phyloP scores from a whole-genome alignment of 2,113 vertebrate genomes.

The Protobothrops mucrosquamatus region DNA sequence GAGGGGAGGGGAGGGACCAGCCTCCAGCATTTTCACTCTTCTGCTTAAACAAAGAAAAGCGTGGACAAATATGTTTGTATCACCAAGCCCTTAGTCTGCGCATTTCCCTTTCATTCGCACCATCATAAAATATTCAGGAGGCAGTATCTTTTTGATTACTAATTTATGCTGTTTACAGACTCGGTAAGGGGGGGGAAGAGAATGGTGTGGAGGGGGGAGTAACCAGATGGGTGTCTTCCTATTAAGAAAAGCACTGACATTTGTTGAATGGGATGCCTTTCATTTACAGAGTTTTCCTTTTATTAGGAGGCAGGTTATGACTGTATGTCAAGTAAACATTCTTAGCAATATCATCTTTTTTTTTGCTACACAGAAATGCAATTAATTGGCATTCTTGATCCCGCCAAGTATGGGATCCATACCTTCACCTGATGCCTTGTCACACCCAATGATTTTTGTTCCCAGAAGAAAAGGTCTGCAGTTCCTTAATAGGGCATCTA shows the following conservation, averaged over 20 bases:
- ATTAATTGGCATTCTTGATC: too few species aligned
- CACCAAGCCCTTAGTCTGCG: slow-evolving; percentile 43
- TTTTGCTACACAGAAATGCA: rapidly evolving
- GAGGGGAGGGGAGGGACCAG: slow-evolving; percentile 37
- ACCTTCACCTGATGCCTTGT: neutral
- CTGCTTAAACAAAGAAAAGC: slow-evolving; percentile 55
- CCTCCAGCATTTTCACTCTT: slow-evolving; percentile 45
- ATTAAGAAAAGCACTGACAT: slow-evolving; percentile 15
- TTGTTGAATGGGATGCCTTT: neutral
- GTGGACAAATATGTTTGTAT: slow-evolving; percentile 51
- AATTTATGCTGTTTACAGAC: slow-evolving; percentile 56
- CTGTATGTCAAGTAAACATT: neutral
- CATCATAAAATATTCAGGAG: slow-evolving; percentile 57
- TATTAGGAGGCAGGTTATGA: slow-evolving; percentile 2
- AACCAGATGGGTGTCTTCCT: slow-evolving; percentile 32
- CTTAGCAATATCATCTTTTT: too few species aligned
- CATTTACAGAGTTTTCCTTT: neutral
- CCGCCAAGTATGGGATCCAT: too few species aligned
- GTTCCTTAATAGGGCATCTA: neutral
- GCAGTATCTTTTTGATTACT: slow-evolving; percentile 59
- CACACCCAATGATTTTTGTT: neutral
- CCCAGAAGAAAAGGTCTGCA: neutral
- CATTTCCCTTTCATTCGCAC: slow-evolving; percentile 47
- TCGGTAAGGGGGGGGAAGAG: neutral
- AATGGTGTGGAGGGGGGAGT: neutral